phyloP scores from a whole-genome alignment of 2,113 vertebrate genomes.

The Varanus komodoensis region DNA sequence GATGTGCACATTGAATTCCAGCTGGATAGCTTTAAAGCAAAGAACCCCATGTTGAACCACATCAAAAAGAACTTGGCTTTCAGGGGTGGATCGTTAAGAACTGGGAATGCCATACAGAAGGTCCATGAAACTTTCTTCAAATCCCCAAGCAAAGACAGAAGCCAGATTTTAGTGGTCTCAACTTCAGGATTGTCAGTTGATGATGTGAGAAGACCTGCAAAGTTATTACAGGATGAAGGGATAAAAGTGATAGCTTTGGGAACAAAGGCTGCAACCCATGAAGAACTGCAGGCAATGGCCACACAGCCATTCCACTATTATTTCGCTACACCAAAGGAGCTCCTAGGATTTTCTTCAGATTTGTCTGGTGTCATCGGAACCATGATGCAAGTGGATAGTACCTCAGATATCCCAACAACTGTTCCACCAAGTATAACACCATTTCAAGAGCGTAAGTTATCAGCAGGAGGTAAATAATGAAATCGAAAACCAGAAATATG shows the following conservation, averaged over 20 bases:
- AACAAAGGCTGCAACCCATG: slow-evolving; percentile 10
- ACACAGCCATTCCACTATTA: slow-evolving; percentile 12
- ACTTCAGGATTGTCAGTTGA: slow-evolving; percentile 54
- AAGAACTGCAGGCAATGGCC: slow-evolving; percentile 38
- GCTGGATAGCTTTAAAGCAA: slow-evolving; percentile 42
- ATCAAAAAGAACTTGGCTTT: slow-evolving; percentile 50
- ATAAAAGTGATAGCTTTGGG: slow-evolving; percentile 60
- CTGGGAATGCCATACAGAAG: slow-evolving; percentile 51
- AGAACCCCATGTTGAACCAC: slow-evolving; percentile 38
- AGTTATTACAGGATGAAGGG: slow-evolving; percentile 35
- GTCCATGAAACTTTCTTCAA: slow-evolving; percentile 47
- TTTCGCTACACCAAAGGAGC: slow-evolving; percentile 18
- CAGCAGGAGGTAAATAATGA: background rate
- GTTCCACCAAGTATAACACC: background rate
- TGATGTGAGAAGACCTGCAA: slow-evolving; percentile 36
- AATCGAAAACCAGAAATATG: background rate
- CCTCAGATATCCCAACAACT: background rate
- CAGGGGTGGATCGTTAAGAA: slow-evolving; percentile 35
- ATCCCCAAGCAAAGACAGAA: slow-evolving; percentile 37
- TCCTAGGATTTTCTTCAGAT: slow-evolving; percentile 34
- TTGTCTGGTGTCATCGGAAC: slow-evolving; percentile 39
- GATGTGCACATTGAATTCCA: slow-evolving; percentile 48
- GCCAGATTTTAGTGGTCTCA: slow-evolving; percentile 55
- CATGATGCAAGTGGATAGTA: background rate
- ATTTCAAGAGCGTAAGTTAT: too few species aligned